Base-by-base conservation (phyloP, 2,888 invertebrate genomes). In the Amphipoea lucens region DNA sequence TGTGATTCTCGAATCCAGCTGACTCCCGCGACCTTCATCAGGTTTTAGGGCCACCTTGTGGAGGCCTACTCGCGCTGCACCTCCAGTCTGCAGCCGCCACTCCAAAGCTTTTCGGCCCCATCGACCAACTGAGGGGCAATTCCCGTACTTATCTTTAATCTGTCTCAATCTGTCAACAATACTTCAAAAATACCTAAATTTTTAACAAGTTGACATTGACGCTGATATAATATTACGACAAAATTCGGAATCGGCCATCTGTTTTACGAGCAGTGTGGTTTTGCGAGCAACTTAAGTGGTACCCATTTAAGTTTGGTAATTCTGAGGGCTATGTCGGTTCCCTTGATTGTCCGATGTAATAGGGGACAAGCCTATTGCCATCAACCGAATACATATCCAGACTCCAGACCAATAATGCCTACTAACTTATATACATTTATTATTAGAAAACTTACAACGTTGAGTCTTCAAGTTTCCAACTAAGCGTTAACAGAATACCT, bases 401-500 rank as follows among this genome's bases (percentile, higher is more conserved):
- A 23, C 23, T 60, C 17, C 3, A 57, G 23, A 66, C 42, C 11
- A 48, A 48, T 12, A 48, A 48, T 48, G 0, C 48, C 48, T 48
- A 48, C 48, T 48, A 48, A 48, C 48, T 48, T 48, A 4, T 40
- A 23, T 14, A 36, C 17, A 17, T 6, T 6, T 45, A 71, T 45
- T 74, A 23, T 23, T 57, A 20, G 2, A 45, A 82, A 79, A 65
- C 65, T 48, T 40, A 48, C 29, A 14, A 11, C 14, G 23, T 40
- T 48, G 14, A 76, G 36, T 42, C 48, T 20, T n/a, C 29, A 60
- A 73, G 81, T 81, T 81, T 20, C 9, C 12, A 29, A 14, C 3
- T 14, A 51, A 51, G 2, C 9, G 14, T 36, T 17, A 51, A 20
- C 6, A 20, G 65, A 82, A 51, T 60, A 20, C 23, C 29, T 51